Percentiles rank a stretch among this genome's conserved stretches.
phyloP scores from a whole-genome alignment of 2,797 vertebrate genomes.

The Antrozous pallidus region DNA sequence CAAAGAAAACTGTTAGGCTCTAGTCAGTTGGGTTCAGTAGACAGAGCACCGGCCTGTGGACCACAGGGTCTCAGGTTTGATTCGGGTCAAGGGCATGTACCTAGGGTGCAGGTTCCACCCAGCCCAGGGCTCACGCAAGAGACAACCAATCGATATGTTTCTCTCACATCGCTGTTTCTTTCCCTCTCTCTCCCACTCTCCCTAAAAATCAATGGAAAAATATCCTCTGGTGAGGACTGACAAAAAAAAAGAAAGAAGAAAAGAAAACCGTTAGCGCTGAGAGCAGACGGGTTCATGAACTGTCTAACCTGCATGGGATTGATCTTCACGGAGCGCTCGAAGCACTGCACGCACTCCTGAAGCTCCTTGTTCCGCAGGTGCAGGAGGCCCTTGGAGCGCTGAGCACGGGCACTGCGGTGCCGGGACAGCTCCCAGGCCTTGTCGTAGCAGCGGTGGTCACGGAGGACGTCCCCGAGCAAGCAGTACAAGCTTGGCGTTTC shows the following conservation, averaged over 20 bases:
- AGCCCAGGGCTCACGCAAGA: too few relatives aligned
- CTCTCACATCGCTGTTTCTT: too few relatives aligned
- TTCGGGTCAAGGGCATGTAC: too few relatives aligned
- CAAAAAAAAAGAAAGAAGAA: background rate
- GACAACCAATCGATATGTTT: too few relatives aligned
- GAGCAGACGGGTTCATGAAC: background rate
- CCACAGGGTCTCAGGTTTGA: too few relatives aligned
- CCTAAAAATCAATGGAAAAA: too few relatives aligned
- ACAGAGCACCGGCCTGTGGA: too few relatives aligned
- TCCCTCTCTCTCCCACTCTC: too few relatives aligned
- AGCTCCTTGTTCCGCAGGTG: conserved; percentile 90
- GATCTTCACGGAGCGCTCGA: conserved; percentile 90
- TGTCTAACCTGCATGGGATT: conserved; percentile 92
- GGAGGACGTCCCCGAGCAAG: conserved; percentile 93
- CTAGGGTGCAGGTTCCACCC: too few relatives aligned
- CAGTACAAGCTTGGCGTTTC: conserved; percentile 92
- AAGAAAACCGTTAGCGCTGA: background rate
- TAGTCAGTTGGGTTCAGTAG: too few relatives aligned
- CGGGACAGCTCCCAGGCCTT: conserved; percentile 94
- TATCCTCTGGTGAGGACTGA: too few relatives aligned
- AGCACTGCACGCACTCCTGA: conserved; percentile 90
- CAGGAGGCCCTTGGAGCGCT: conserved; percentile 94
- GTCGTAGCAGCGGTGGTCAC: conserved; percentile 91
- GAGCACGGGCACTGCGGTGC: conserved; percentile 90
- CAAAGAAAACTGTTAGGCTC: background rate